phyloP scores from a whole-genome alignment of 2,113 vertebrate species.

The Lophura nycthemera region DNA sequence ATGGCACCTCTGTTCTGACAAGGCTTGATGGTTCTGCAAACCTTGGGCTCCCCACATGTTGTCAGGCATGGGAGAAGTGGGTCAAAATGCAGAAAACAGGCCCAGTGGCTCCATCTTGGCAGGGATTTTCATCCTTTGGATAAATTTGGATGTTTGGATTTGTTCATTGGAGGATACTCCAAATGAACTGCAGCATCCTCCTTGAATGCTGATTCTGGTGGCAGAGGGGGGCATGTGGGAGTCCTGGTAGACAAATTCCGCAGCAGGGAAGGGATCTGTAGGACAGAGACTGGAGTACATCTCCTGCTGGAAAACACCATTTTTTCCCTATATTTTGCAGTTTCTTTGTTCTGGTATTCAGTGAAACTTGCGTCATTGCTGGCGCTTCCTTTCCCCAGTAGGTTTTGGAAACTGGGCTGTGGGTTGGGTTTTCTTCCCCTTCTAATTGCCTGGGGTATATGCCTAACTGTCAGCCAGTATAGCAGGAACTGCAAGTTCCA shows the following conservation, averaged over 20 bases:
- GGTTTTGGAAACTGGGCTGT: not conserved
- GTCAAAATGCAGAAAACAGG: not conserved
- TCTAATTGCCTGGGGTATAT: not conserved
- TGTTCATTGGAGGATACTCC: not conserved
- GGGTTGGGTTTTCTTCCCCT: not conserved
- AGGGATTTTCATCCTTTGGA: not conserved
- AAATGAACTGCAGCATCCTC: not conserved
- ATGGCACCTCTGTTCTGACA: not conserved
- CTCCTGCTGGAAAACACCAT: not conserved
- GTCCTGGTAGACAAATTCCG: not conserved
- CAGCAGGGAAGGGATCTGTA: too few species aligned
- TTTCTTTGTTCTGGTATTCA: not conserved
- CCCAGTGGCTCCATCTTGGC: not conserved
- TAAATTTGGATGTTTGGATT: not conserved
- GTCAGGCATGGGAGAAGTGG: not conserved
- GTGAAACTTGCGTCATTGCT: not conserved
- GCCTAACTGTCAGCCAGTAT: not conserved
- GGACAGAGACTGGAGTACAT: not conserved
- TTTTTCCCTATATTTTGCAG: not conserved
- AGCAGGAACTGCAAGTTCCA: not conserved
- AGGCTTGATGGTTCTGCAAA: not conserved
- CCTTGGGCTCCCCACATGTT: not conserved
- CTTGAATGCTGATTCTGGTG: not conserved
- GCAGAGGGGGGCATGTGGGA: not conserved
- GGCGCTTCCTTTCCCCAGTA: not conserved